Evolutionary conservation across 2,888 invertebrate genomes (phyloP), one percentile per base, ranked within the genome.

Genomic region (Tetanocera ferruginea): DNA sequence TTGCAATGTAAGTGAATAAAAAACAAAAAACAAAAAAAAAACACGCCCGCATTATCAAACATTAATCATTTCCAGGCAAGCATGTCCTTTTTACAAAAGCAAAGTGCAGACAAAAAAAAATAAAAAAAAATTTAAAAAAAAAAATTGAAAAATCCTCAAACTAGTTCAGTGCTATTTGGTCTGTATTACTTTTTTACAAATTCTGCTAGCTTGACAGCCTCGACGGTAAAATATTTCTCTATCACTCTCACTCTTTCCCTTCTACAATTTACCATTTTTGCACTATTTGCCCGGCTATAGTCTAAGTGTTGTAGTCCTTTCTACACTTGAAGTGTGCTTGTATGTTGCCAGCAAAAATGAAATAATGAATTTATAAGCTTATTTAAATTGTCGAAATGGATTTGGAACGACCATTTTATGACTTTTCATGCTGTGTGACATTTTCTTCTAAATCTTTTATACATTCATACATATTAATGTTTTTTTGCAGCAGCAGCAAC

Each of bases 301-400:
- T 5, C 57, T 57, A 14, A 25, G 23, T 60, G 11, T 3, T 60
- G 23, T n/a, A n/a, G n/a, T n/a, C n/a, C 57, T 14, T 57, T 23
- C 9, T 57, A 6, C 57, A 6, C 11, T 14, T 43, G 1, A 14
- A 43, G 43, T 43, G 43, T 43, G 2, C 43, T 43, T 1, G 43
- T 43, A 6, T 43, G 2, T 43, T 60, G 60, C 25, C 60, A 60
- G 28, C n/a, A 34, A n/a, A 67, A 43, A 23, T 72, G 57, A 55
- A 55, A 72, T 72, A 73, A 62, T 73, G 73, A 73, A 62, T 64
- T 74, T 64, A 51, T 64, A 74, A 31, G 64, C 62, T 74, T 74
- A 74, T 51, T 64, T 74, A 62, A 74, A 74, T 74, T 64, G 51
- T 51, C 64, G 64, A 28, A 74, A 74, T 74, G 74, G 25, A 64